These are phyloP conservation scores for Okamejei kenojei DNA, from an alignment of 2,797 vertebrate genomes.

Conservation along the genomic window DNA sequence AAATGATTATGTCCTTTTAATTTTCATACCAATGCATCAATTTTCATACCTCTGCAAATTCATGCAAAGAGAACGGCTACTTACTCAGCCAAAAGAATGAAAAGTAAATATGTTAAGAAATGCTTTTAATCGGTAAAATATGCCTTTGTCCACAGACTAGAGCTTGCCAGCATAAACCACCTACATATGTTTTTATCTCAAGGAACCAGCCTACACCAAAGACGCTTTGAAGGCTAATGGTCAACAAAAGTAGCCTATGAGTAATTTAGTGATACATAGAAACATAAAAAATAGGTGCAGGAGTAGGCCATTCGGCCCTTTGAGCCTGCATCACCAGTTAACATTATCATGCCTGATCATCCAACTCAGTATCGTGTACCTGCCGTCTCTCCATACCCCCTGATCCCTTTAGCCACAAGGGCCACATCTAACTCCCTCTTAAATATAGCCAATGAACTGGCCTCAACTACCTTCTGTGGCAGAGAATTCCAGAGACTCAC, in stretches of 20 bases:
- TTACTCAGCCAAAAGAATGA: neutral
- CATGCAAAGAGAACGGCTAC: neutral
- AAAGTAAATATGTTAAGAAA: neutral
- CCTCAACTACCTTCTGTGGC: too few species aligned
- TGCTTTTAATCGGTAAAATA: neutral
- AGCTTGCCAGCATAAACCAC: neutral
- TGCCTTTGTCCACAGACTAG: neutral
- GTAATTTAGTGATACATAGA: neutral
- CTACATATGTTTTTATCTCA: neutral
- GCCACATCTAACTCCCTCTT: too few species aligned
- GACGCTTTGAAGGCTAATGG: neutral
- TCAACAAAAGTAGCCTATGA: neutral
- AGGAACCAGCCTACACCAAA: neutral
- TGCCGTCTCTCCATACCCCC: too few species aligned
- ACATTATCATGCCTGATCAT: too few species aligned
- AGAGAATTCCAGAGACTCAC: too few species aligned
- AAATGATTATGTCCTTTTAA: neutral
- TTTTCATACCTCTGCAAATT: too few species aligned
- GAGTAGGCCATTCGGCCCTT: too few species aligned
- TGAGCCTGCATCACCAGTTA: too few species aligned
- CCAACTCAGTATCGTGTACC: too few species aligned
- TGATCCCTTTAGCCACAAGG: too few species aligned
- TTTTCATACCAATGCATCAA: neutral
- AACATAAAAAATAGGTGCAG: too few species aligned
- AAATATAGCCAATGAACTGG: too few species aligned